Evolutionary conservation across 2,888 invertebrate species (phyloP), one percentile per base, ranked within the genome.

Genomic region (Lepidochitona cinerea): DNA sequence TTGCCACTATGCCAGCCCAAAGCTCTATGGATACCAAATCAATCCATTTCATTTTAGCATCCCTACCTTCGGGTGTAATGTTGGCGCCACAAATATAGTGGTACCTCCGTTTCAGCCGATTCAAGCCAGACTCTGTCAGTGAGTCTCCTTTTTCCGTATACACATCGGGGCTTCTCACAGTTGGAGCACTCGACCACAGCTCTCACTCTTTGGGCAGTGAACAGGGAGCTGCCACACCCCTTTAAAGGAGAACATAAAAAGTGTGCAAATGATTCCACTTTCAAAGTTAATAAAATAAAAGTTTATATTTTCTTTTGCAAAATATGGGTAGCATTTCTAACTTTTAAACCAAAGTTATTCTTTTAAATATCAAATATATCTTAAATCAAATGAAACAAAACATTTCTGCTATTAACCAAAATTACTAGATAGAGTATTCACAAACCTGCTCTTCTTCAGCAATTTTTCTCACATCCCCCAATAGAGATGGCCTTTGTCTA

Each of bases 381-480:
- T n/a, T n/a, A n/a, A n/a, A n/a, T n/a, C n/a, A n/a, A n/a, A n/a
- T n/a, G n/a, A n/a, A n/a, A n/a, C n/a, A n/a, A n/a, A n/a, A n/a
- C n/a, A n/a, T n/a, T n/a, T n/a, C n/a, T n/a, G n/a, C n/a, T n/a
- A n/a, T n/a, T n/a, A n/a, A n/a, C n/a, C n/a, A n/a, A n/a, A n/a
- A n/a, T n/a, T n/a, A n/a, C n/a, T n/a, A n/a, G n/a, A n/a, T n/a
- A n/a, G n/a, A n/a, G n/a, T n/a, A n/a, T n/a, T 32, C 32, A 35
- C 36, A 35, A 49, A 77, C 77, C 75, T 77, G 77, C 35, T 73
- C 70, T 52, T 75, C 75, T 35, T 75, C 73, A 35, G 77, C 77
- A 35, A 75, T 71, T 69, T 71, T 32, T 70, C 71, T 23, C n/a
- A 32, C 9, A 35, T 59, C 7, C 49, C 36, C 18, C 70, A 35